Evolutionary conservation across 92 coral and sea anemone species (phyloP).

Genomic region (Scolanthus callimorphus): DNA sequence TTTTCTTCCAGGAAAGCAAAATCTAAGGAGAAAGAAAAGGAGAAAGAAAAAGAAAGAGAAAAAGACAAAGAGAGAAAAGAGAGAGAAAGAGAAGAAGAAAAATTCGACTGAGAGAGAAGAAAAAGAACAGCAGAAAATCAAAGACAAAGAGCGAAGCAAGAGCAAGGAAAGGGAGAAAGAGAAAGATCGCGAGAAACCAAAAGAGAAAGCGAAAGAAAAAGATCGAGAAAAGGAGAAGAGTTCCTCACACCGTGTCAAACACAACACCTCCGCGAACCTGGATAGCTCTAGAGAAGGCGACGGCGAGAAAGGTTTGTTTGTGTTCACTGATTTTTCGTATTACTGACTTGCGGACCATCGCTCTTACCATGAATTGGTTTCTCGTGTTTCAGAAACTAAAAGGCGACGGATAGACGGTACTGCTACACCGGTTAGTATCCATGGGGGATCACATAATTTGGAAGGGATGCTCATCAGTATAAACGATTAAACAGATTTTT

Average conservation of each 20-base stretch:
- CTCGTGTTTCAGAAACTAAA: too few species aligned
- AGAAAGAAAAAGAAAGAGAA: conserved; percentile 60
- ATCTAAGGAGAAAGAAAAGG: conserved; percentile 74
- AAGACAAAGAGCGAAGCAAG: conserved; percentile 86
- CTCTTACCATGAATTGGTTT: too few species aligned
- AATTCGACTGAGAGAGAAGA: conserved; percentile 25
- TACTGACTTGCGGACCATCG: too few species aligned
- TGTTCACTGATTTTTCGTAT: not conserved
- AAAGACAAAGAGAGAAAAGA: conserved; percentile 67
- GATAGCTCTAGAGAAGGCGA: conserved; percentile 67
- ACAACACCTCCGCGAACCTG: conserved; percentile 38
- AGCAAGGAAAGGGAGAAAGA: conserved; percentile 76
- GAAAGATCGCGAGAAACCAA: conserved; percentile 49
- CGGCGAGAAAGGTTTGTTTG: conserved; percentile 48
- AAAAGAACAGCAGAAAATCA: conserved; percentile 63
- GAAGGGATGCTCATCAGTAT: too few species aligned
- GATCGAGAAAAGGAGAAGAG: conserved; percentile 28
- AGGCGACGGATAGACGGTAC: too few species aligned
- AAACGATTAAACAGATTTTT: too few species aligned
- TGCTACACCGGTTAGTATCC: too few species aligned
- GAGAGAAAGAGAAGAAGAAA: conserved; percentile 26
- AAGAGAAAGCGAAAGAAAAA: conserved; percentile 56
- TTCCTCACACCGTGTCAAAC: conserved; percentile 42
- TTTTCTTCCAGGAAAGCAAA: conserved; percentile 59
- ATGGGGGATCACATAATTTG: too few species aligned